phyloP scores from a whole-genome alignment of 2,113 vertebrate genomes.

The Oenanthe melanoleuca region DNA sequence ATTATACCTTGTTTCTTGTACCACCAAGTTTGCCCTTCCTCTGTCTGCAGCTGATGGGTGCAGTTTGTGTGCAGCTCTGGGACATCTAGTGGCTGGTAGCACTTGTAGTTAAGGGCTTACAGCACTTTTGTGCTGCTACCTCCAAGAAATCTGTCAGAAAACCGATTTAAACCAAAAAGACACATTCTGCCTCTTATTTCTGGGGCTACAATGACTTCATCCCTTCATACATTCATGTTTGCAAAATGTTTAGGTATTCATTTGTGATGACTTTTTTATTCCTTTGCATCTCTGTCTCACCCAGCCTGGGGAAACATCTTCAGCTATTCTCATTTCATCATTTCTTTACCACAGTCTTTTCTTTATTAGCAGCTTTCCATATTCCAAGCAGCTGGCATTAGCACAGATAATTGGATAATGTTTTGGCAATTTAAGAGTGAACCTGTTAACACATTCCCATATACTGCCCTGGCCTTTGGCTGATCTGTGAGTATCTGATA shows the following conservation, averaged over 20 bases:
- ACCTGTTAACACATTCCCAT: background rate
- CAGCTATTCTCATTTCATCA: background rate
- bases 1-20: background rate
- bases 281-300: background rate
- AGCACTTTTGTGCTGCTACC: background rate
- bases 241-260: background rate
- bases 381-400: constrained; percentile 3
- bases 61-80: background rate
- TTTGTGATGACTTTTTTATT: background rate
- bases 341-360: background rate
- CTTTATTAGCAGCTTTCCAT: background rate
- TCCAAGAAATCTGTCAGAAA: background rate
- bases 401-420: background rate
- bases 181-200: background rate
- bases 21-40: background rate
- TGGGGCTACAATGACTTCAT: background rate
- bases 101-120: background rate
- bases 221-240: background rate
- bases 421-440: background rate
- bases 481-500: background rate
- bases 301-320: background rate
- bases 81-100: constrained; percentile 19
- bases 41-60: background rate
- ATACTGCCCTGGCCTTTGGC: background rate
- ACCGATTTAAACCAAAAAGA: background rate